Percentiles rank a stretch among this genome's conserved stretches.
phyloP scores from a whole-genome alignment of 2,888 invertebrate genomes.

The Drosophila multiciliata region DNA sequence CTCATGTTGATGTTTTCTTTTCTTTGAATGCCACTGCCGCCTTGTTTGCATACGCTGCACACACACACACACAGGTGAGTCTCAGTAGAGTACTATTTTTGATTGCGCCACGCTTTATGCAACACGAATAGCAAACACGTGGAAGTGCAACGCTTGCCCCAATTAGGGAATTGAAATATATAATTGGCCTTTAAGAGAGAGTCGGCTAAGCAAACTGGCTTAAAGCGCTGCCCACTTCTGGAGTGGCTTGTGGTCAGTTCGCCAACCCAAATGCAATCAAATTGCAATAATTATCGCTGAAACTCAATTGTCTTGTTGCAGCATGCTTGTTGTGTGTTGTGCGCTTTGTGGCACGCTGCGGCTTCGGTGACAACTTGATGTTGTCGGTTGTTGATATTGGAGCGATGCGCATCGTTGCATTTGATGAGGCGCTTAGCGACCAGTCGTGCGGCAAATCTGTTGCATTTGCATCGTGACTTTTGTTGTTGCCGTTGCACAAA shows the following conservation, averaged over 20 bases:
- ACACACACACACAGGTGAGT: not conserved
- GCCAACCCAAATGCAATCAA: not conserved
- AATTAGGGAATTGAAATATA: slow-evolving; percentile 66
- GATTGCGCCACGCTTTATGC: slow-evolving; percentile 63
- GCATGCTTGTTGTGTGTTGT: not conserved
- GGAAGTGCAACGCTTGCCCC: slow-evolving; percentile 50
- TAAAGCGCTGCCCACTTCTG: slow-evolving; percentile 5
- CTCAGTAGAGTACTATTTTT: slow-evolving; percentile 36
- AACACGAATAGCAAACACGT: slow-evolving; percentile 32
- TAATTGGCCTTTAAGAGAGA: slow-evolving; percentile 39
- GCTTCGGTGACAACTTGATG: slow-evolving; percentile 36
- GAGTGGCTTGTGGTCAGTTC: not conserved
- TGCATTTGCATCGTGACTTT: not conserved
- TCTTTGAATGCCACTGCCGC: slow-evolving; percentile 25
- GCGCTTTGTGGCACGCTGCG: slow-evolving; percentile 2
- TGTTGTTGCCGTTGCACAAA: not conserved
- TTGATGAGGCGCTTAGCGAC: slow-evolving; percentile 30
- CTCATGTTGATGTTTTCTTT: slow-evolving; percentile 3
- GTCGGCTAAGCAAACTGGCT: not conserved
- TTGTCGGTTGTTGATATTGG: slow-evolving; percentile 29
- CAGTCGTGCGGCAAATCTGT: slow-evolving; percentile 1
- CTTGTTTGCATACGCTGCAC: slow-evolving; percentile 52
- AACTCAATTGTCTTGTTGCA: slow-evolving; percentile 3
- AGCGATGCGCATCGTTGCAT: slow-evolving; percentile 40
- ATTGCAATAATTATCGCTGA: not conserved